Percentiles rank a stretch among this genome's conserved stretches.
Evolutionary conservation across 2,113 vertebrate genomes (phyloP).

Genomic region (Nymphicus hollandicus): DNA sequence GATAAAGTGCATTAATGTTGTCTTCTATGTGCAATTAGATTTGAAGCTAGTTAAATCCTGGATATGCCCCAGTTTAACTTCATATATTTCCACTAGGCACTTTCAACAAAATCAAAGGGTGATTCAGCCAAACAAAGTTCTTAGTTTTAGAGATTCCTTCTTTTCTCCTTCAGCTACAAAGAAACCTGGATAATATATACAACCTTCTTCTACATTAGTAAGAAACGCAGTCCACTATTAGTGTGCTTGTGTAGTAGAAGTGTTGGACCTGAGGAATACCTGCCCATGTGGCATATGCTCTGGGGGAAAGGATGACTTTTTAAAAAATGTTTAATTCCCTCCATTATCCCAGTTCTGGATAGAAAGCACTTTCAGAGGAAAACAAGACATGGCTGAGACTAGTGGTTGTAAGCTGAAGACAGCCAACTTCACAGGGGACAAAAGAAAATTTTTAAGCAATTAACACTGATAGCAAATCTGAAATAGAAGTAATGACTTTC

Average conservation of each 20-base stretch:
- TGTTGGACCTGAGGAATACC: neutral
- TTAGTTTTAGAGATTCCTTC: neutral
- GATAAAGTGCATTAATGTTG: neutral
- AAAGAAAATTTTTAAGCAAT: neutral
- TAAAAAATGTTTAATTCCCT: neutral
- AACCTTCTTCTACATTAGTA: neutral
- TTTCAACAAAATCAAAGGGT: neutral
- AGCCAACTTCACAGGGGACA: neutral
- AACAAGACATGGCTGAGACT: neutral
- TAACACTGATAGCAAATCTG: neutral
- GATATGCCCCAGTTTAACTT: neutral
- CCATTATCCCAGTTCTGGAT: neutral
- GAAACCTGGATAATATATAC: rapidly evolving
- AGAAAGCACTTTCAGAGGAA: neutral
- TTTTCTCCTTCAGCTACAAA: neutral
- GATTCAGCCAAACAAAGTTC: neutral
- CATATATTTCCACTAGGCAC: neutral
- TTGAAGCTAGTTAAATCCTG: neutral
- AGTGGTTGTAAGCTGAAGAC: neutral
- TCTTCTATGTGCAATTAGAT: neutral
- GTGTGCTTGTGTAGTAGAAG: neutral
- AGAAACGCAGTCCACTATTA: neutral
- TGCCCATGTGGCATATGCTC: rapidly evolving
- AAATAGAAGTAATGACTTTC: neutral
- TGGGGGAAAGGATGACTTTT: neutral